Evolutionary conservation across 2,888 invertebrate species (phyloP), one percentile per base, ranked within the genome.

Genomic region (Meloe dianella): DNA sequence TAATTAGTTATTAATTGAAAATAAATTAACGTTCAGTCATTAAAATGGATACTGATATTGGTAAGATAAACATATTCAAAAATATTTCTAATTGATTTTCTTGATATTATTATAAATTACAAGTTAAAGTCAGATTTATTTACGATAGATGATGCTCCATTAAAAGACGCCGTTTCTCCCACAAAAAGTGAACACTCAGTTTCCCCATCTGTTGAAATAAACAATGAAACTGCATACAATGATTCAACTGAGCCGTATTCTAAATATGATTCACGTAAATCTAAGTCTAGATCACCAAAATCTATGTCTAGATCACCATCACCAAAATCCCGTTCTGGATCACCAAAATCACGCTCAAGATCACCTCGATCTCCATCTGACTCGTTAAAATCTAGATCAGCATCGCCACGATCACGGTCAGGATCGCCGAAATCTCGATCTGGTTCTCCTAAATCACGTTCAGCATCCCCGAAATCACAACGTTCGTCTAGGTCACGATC

Each of bases 311-410:
- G 75, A 65, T 75, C 77, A 27, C 62, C 84, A 60, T 82, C 82
- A 66, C 66, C 70, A 80, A 41, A 73, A 80, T 10, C 80, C 12
- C 75, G 77, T 59, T 78, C 67, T 82, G 84, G 82, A 59, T 83
- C 82, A 51, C 80, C 81, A 38, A 41, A 73, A 80, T 10, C 80
- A 2, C 75, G 77, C 58, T 78, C 67, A 82, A 84, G 82, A 59
- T 83, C 82, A 51, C 80, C 81, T 35, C 83, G 77, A 22, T 77
- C 78, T n/a, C 73, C 76, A 22, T 78, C 77, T 41, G 71, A 74
- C 57, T 77, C 77, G 27, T 66, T 76, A 54, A 72, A 73, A 59
- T 77, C 76, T 29, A 67, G 68, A 74, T 73, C 38, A 57, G 57
- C 27, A n/a, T n/a, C n/a, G n/a, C n/a, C n/a, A n/a, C n/a, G n/a